Evolutionary conservation across 2,888 invertebrate genomes (phyloP), one percentile per base, ranked within the genome.

Genomic region (Lycia hirtaria): DNA sequence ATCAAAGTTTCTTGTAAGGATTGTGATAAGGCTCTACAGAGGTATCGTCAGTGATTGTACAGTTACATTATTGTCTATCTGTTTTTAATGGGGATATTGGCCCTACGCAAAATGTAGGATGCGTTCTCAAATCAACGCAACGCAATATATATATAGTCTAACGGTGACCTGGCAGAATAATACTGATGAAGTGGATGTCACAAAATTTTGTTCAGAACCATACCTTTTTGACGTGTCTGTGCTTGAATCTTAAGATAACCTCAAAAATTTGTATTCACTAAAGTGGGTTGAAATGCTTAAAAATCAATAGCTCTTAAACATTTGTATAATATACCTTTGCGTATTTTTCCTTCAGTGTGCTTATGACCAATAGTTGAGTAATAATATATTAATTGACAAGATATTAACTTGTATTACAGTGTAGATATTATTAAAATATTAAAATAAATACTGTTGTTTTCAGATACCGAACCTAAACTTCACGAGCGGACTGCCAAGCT

Each of bases 401-500:
- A 35, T 2, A 17, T 35, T 38, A 9, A 20, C 9, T 40, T 20
- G n/a, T 12, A n/a, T 10, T 4, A n/a, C n/a, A n/a, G 15, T 40
- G 1, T 0, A 28, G 12, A 4, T n/a, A 5, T 44, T 2, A 19
- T 14, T n/a, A 10, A 44, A 19, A 30, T 7, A 19, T 20, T 30
- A n/a, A 30, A 44, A 30, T 32, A 5, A 30, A 17, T 3, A 19
- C 64, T 69, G 68, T 69, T 78, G 60, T 73, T 62, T 71, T 51
- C 73, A 85, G 85, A 86, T 86, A 82, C 85, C 80, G 84, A 87
- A 57, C 52, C 57, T 48, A 14, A 58, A 87, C 84, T 83, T 78
- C 72, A 83, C 88, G 90, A 92, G 91, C 87, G 83, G 86, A 85
- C 88, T 87, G 85, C 80, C 80, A 87, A 91, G 89, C 91, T 91